Evolutionary conservation across 2,888 invertebrate genomes (phyloP), one percentile per base, ranked within the genome.

Genomic region (Leptinotarsa haldemani): DNA sequence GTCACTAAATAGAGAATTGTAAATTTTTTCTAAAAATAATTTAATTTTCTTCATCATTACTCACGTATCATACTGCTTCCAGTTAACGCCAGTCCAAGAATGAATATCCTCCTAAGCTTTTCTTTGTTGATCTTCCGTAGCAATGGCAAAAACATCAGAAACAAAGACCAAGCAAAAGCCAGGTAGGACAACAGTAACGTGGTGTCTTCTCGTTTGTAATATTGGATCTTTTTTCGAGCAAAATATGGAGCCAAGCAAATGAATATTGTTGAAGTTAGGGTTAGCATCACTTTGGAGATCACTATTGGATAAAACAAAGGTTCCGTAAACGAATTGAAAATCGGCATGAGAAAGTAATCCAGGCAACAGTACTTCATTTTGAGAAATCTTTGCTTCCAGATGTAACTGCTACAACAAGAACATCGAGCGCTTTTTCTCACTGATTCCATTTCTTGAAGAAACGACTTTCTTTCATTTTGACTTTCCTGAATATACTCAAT

Each of bases 151-250:
- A 77, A 61, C 5, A 82, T 73, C 20, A 83, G 69, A 40, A 82
- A 83, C 65, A 83, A 77, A 58, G 80, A 78, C 82, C 83, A 82
- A n/a, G 82, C 76, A 68, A 83, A 83, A 13, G 82, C 82, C 1
- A 82, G 78, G 46, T 82, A 81, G 0, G 82, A 80, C 50, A 83
- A 71, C 48, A 82, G 65, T 70, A 82, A 82, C 4, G 82, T 76
- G n/a, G 80, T 80, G 47, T 82, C 81, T 67, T 80, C 80, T 5
- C 75, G 79, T 48, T 64, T 69, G 58, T 74, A 76, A 53, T 63
- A 53, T 5, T 56, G 74, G 15, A 76, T 75, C 20, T 79, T 78
- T 67, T 78, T 47, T 58, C 80, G 72, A 9, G 80, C 78, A 64
- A 81, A 72, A 64, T 79, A 77, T 1, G 82, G 82, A 1, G 77